phyloP scores from a whole-genome alignment of 1,140 invertebrate genomes.

The Drosophila miranda region DNA sequence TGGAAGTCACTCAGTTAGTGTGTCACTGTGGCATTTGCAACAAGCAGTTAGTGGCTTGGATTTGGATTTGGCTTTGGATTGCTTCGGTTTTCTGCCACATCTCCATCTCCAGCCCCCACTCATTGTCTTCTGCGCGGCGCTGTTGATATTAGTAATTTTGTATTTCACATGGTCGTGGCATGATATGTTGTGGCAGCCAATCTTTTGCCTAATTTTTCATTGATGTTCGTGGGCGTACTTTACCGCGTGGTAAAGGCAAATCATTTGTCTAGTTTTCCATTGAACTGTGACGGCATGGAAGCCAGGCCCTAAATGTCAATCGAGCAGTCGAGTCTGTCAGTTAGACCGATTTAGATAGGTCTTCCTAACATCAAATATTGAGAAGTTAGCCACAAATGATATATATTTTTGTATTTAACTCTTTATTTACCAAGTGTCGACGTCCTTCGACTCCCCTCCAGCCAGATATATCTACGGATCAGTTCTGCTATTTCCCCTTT shows the following conservation, averaged over 20 bases:
- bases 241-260: not conserved
- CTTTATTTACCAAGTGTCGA: too few species aligned
- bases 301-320: slow-evolving; percentile 31
- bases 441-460: too few species aligned
- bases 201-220: slow-evolving; percentile 49
- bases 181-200: slow-evolving; percentile 38
- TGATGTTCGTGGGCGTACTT: slow-evolving; percentile 32
- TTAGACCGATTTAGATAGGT: slow-evolving; percentile 14
- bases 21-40: slow-evolving; percentile 72
- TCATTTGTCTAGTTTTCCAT: slow-evolving; percentile 40
- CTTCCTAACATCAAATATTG: not conserved
- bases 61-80: slow-evolving; percentile 8
- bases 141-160: slow-evolving; percentile 70
- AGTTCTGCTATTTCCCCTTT: too few species aligned
- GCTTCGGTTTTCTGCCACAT: slow-evolving; percentile 30
- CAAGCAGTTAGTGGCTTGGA: slow-evolving; percentile 32
- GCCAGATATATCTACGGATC: too few species aligned
- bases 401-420: not conserved
- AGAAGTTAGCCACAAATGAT: not conserved
- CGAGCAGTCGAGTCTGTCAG: slow-evolving; percentile 10
- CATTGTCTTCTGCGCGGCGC: slow-evolving; percentile 39
- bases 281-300: slow-evolving; percentile 28
- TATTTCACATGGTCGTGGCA: slow-evolving; percentile 59
- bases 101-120: slow-evolving; percentile 6
- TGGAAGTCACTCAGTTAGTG: slow-evolving; percentile 74